phyloP scores from a whole-genome alignment of 2,797 vertebrate species.

The Peromyscus eremicus region DNA sequence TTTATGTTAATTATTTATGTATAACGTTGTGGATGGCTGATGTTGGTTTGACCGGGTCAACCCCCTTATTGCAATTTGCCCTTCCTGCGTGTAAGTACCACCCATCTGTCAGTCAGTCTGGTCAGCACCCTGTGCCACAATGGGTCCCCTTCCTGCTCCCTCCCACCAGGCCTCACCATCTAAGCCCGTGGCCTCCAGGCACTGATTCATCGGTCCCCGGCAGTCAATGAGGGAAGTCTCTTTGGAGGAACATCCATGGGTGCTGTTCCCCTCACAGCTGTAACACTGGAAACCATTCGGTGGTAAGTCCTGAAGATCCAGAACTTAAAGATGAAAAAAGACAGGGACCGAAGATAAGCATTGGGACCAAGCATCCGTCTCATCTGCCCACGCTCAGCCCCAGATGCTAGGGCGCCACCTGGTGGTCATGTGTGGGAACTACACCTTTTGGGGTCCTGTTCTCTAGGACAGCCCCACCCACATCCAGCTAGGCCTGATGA shows the following conservation, averaged over 20 bases:
- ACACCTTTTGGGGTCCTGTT: not conserved
- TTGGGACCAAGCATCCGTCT: accelerated
- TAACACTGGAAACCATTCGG: constrained; percentile 73
- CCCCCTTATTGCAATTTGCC: not conserved
- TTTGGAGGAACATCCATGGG: constrained; percentile 34
- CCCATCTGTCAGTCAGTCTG: not conserved
- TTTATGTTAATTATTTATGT: not conserved
- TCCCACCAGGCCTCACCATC: constrained; percentile 54
- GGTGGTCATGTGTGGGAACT: not conserved
- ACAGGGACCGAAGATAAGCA: not conserved
- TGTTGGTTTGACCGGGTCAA: not conserved
- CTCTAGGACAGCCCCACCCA: not conserved
- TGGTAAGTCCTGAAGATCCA: constrained; percentile 61
- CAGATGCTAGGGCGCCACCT: constrained; percentile 6
- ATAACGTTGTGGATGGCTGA: not conserved
- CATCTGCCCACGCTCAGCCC: accelerated
- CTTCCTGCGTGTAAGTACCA: not conserved
- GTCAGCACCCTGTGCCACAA: no score
- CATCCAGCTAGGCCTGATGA: not conserved
- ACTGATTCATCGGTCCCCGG: constrained; percentile 76
- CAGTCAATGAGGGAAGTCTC: constrained; percentile 60
- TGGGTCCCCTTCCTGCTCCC: not conserved
- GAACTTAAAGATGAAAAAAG: constrained; percentile 50
- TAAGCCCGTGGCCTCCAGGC: constrained; percentile 62
- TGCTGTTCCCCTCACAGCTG: constrained; percentile 76